Percentiles rank a stretch among this genome's conserved stretches.
Evolutionary conservation across 1,140 invertebrate genomes (phyloP).

Genomic region (Euura saliciscinereae): DNA sequence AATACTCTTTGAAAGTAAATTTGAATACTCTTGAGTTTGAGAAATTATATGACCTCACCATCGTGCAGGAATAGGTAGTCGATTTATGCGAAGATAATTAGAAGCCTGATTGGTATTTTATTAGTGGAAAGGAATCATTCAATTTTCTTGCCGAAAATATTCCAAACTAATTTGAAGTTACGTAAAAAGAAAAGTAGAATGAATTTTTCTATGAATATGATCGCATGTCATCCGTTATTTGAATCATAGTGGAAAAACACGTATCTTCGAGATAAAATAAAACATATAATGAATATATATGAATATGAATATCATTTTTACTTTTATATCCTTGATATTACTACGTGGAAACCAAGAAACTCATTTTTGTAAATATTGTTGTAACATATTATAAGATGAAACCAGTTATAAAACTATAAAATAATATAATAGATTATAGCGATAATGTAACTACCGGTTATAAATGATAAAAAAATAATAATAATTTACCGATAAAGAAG

Average conservation of each 20-base stretch:
- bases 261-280: conserved; percentile 9
- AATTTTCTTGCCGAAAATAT: too few species aligned
- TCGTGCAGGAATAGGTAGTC: too few species aligned
- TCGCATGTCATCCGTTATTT: conserved; percentile 17
- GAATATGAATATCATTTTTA: conserved; percentile 37
- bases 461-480: conserved; percentile 23
- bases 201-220: too few species aligned
- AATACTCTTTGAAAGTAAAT: too few species aligned
- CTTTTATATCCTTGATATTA: conserved; percentile 40
- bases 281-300: conserved; percentile 25
- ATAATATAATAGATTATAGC: conserved; percentile 29
- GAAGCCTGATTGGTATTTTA: too few species aligned
- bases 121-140: too few species aligned
- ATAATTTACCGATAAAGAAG: neutral
- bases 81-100: too few species aligned
- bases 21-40: too few species aligned
- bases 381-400: conserved; percentile 32
- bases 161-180: too few species aligned
- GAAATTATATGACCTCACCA: too few species aligned
- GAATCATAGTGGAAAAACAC: neutral
- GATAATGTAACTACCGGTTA: conserved; percentile 46
- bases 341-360: conserved; percentile 19
- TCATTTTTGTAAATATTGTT: conserved; percentile 43
- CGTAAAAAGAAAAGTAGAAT: too few species aligned
- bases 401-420: conserved; percentile 19